These are phyloP conservation scores for Acridotheres tristis DNA, from an alignment of 2,797 vertebrate genomes.

Conservation along the genomic window DNA sequence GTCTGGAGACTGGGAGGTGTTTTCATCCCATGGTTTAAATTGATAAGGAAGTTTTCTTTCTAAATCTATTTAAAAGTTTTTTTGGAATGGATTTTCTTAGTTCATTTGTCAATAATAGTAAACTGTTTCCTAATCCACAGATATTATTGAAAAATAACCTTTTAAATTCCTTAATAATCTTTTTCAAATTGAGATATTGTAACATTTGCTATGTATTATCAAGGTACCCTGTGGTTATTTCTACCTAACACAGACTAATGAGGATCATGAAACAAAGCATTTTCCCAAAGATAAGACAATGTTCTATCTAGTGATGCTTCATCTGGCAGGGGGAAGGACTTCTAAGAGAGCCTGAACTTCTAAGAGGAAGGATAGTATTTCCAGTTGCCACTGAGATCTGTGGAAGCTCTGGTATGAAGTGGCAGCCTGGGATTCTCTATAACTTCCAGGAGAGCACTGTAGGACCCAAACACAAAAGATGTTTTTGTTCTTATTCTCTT, in stretches of 20 bases:
- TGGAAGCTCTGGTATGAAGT: background rate
- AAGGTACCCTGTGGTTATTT: background rate
- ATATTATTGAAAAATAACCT: background rate
- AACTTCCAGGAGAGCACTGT: background rate
- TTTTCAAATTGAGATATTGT: background rate
- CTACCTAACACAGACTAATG: background rate
- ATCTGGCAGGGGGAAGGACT: background rate
- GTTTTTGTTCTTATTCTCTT: background rate
- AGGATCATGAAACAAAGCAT: background rate
- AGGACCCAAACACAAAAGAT: background rate
- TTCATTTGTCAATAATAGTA: background rate
- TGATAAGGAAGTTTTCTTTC: background rate
- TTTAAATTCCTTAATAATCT: background rate
- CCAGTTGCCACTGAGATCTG: background rate
- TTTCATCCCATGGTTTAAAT: background rate
- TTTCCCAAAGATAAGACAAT: background rate
- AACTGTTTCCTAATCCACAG: background rate
- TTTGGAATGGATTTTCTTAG: background rate
- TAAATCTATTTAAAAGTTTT: background rate
- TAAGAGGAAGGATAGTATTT: background rate
- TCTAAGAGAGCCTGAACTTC: background rate
- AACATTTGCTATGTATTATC: background rate
- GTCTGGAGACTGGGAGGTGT: background rate
- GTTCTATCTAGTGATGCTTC: background rate
- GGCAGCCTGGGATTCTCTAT: background rate